These are phyloP conservation scores for Shinisaurus crocodilurus DNA, from an alignment of 2,113 vertebrate genomes.

Conservation along the genomic window DNA sequence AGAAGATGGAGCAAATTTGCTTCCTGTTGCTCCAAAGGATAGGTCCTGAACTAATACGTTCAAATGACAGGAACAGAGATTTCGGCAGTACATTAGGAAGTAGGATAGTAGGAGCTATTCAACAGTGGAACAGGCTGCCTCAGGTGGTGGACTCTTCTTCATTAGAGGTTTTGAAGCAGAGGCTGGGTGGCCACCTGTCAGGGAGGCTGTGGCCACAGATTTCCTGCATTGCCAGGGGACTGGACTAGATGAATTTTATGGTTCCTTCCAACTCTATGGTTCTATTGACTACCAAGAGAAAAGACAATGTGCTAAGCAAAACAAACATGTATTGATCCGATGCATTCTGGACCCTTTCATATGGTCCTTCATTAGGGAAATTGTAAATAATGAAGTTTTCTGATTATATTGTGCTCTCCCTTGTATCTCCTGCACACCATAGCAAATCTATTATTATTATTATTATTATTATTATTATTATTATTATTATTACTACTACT, in stretches of 20 bases:
- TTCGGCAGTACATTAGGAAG: not conserved
- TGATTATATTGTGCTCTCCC: too few species aligned
- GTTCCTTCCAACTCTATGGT: not conserved
- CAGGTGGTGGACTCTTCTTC: not conserved
- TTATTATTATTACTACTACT: too few species aligned
- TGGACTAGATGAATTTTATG: not conserved
- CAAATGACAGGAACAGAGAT: not conserved
- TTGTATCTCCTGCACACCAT: too few species aligned
- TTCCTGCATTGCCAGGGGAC: not conserved
- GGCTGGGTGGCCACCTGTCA: not conserved
- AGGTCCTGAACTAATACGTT: not conserved
- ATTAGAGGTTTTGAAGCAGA: not conserved
- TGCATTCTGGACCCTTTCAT: too few species aligned
- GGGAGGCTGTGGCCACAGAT: not conserved
- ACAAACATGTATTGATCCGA: too few species aligned
- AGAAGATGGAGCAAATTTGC: not conserved
- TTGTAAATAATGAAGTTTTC: too few species aligned
- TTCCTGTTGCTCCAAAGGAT: not conserved
- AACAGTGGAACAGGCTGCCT: not conserved
- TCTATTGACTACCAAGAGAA: not conserved
- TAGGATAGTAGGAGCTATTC: not conserved
- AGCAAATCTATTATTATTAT: too few species aligned
- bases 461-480: too few species aligned
- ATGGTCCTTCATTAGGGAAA: too few species aligned
- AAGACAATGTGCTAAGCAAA: too few species aligned